Base-by-base conservation (phyloP, 2,113 vertebrate genomes). In the Catharus fuscescens region DNA sequence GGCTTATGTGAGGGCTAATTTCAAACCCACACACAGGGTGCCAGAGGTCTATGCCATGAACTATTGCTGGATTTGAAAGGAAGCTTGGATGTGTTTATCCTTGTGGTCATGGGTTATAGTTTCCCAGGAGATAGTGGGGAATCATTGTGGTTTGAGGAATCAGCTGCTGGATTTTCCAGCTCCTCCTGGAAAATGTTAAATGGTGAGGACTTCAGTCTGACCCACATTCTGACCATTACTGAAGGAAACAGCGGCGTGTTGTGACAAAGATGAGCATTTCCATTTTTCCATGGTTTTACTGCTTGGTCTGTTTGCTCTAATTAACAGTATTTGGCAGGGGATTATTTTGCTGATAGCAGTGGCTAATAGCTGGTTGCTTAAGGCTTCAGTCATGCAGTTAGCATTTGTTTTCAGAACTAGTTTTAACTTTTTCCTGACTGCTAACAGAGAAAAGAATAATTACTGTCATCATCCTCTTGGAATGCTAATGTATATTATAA, bases 51-150 rank as follows among this genome's bases (percentile, higher is more conserved):
- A 0, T 31, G 9, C 57, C 13, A 2, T 48, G 13, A 47, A 7
- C 26, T 47, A 3, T 9, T 28, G 19, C 1, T 1, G 9, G 10
- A 5, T 76, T 93, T 76, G 50, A n/a, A 57, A 48, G 19, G 57
- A 67, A 90, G n/a, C 38, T 57, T 25, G 10, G 13, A 12, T 29
- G 5, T 20, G 45, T n/a, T 73, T 4, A 4, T 19, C 64, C 61
- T 19, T n/a, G 32, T 60, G 62, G 14, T 8, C 25, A 7, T 0
- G 6, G 76, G 16, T 26, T 2, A 0, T 8, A 13, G 9, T 34
- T 40, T 60, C 24, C 13, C 53, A 29, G 11, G 53, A 29, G 26
- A 24, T 0, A 8, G 16, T 12, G 14, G 26, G 36, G 31, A 85
- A 10, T 34, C 50, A 1, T 3, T 1, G 5, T 28, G 54, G 7